phyloP scores from a whole-genome alignment of 2,888 invertebrate genomes.

The Diachrysia chrysitis region DNA sequence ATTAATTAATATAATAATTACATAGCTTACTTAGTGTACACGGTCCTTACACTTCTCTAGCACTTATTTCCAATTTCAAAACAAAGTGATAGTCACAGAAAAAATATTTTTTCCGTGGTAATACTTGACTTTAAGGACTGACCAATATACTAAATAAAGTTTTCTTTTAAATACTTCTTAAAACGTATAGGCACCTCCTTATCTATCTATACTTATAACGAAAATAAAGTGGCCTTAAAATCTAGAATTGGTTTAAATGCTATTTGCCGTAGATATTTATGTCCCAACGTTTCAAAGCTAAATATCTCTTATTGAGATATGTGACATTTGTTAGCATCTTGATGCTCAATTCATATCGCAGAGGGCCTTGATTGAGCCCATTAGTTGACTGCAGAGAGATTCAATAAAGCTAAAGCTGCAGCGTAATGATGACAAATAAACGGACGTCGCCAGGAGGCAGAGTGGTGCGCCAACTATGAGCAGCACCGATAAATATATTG shows the following conservation, averaged over 20 bases:
- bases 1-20: no score
- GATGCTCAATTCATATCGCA: slow-evolving; percentile 28
- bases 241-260: slow-evolving; percentile 2
- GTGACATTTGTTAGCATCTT: slow-evolving; percentile 17
- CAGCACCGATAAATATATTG: slow-evolving; percentile 49
- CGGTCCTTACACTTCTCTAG: no score
- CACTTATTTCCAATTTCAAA: no score
- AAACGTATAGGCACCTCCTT: neutral
- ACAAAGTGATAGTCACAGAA: no score
- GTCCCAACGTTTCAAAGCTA: slow-evolving; percentile 5
- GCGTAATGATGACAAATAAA: slow-evolving; percentile 54
- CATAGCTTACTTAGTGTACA: no score
- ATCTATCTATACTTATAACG: neutral
- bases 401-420: slow-evolving; percentile 43
- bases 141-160: neutral
- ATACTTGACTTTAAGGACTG: neutral
- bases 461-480: slow-evolving; percentile 33
- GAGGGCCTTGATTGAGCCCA: slow-evolving; percentile 38
- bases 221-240: neutral
- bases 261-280: neutral
- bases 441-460: slow-evolving; percentile 38
- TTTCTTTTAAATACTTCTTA: no score
- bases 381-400: slow-evolving; percentile 33
- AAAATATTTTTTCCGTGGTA: no score
- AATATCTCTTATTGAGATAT: slow-evolving; percentile 25